phyloP scores from a whole-genome alignment of 2,888 invertebrate genomes.

The Meliscaeva auricollis region DNA sequence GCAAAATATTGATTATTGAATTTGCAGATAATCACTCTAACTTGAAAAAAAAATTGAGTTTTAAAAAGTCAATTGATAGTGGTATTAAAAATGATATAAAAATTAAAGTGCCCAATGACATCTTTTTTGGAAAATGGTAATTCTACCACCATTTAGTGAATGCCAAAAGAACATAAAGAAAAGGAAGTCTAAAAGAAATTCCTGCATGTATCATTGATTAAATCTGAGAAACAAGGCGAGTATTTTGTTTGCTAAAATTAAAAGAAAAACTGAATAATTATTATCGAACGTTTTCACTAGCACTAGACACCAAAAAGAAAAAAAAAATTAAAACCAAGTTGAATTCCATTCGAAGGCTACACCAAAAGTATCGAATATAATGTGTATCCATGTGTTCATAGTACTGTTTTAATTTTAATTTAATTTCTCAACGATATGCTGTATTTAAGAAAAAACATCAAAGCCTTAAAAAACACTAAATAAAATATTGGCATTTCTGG shows the following conservation, averaged over 20 bases:
- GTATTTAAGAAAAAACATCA: conserved; percentile 30
- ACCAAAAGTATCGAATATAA: conserved; percentile 31
- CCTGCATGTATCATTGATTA: too few species aligned
- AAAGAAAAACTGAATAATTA: not conserved
- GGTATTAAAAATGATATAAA: too few species aligned
- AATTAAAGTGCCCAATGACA: too few species aligned
- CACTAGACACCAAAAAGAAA: conserved; percentile 54
- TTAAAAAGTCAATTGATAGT: too few species aligned
- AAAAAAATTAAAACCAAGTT: conserved; percentile 40
- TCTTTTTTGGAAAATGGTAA: too few species aligned
- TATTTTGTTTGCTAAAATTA: not conserved
- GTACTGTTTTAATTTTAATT: not conserved
- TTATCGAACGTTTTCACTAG: conserved; percentile 33
- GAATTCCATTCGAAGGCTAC: conserved; percentile 4
- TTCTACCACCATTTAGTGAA: too few species aligned
- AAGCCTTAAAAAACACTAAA: conserved; percentile 34
- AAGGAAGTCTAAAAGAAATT: too few species aligned
- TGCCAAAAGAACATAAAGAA: too few species aligned
- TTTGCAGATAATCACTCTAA: too few species aligned
- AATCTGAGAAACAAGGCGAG: not conserved
- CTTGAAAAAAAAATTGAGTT: too few species aligned
- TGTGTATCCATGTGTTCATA: conserved; percentile 29
- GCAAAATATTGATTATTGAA: too few species aligned
- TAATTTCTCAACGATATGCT: not conserved
- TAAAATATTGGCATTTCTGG: conserved; percentile 38